Evolutionary conservation across 2,113 vertebrate species (phyloP), one percentile per base, ranked within the genome.

Genomic region (Myotis davidii): DNA sequence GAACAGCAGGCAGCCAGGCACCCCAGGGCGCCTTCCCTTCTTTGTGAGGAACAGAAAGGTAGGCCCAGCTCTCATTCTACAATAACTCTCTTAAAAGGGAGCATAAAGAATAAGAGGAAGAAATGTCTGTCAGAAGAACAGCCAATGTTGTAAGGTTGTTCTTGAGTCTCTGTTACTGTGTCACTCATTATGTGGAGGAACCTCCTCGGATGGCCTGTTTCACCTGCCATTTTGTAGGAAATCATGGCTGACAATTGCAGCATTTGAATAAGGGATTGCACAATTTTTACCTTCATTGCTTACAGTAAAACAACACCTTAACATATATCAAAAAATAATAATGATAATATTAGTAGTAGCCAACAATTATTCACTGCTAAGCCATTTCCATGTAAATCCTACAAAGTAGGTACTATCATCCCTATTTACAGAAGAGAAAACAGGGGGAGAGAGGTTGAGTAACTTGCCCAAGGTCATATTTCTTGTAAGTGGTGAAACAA

Each of bases 1-100:
- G 84, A 98, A 86, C 56, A 96, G 88, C 64, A 9, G 95, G 90
- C 96, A 96, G 93, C 14, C n/a, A 93, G 70, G 59, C 52, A 93
- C 32, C 69, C 64, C 23, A 56, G 45, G 92, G 94, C 32, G 61
- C 25, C 12, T 73, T 82, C 67, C 59, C 56, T 61, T 70, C 61
- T 70, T 54, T 70, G 42, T 61, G n/a, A 67, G 96, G 91, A 87
- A 81, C 17, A 39, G 45, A 74, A 79, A 6, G 29, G 11, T 16
- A n/a, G 7, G 61, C 6, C 14, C 61, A 52, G 64, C 23, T 54
- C 37, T 89, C 16, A 17, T 64, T 92, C 83, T 73, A 78, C 54
- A 93, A 88, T 23, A 86, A 45, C 85, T 37, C 73, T 34, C 77
- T 61, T 32, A 87, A 79, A 84, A 78, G 5, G 20, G 21, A 0